Conservation (phyloP, 1,140 invertebrate genomes). For the Mizuhopecten yessoensis region DNA sequence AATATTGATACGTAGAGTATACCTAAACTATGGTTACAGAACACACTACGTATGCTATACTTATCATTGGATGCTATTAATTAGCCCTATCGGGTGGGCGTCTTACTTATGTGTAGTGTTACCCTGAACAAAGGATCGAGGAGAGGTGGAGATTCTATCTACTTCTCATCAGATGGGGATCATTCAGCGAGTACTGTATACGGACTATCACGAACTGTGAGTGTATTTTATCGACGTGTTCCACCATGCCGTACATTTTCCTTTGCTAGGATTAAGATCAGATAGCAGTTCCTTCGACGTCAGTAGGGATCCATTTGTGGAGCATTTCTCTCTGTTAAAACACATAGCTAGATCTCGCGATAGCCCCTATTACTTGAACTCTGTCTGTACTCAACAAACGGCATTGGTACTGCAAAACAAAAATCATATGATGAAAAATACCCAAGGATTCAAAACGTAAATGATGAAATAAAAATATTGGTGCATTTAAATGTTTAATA, state of each 20-base stretch:
- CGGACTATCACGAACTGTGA: not conserved
- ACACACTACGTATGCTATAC: too few relatives aligned
- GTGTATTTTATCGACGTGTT: not conserved
- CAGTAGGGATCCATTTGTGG: not conserved
- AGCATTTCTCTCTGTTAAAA: not conserved
- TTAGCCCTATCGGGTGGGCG: not conserved
- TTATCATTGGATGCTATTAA: not conserved
- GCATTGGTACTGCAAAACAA: not conserved
- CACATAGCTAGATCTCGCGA: not conserved
- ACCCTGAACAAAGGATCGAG: not conserved
- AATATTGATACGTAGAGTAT: too few relatives aligned
- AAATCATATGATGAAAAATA: not conserved
- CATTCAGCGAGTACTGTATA: not conserved
- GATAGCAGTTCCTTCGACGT: not conserved
- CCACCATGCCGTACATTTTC: not conserved
- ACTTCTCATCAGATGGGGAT: not conserved
- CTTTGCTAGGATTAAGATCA: not conserved
- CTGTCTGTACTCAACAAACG: not conserved
- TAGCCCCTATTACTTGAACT: conserved; percentile 9
- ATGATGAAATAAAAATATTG: not conserved
- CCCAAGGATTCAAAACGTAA: not conserved
- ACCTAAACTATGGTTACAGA: too few relatives aligned
- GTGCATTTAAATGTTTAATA: conserved; percentile 11
- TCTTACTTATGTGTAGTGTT: not conserved
- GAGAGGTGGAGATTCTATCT: not conserved